Evolutionary conservation across 2,113 vertebrate genomes (phyloP).

Genomic region (Nansenia antarctica): DNA sequence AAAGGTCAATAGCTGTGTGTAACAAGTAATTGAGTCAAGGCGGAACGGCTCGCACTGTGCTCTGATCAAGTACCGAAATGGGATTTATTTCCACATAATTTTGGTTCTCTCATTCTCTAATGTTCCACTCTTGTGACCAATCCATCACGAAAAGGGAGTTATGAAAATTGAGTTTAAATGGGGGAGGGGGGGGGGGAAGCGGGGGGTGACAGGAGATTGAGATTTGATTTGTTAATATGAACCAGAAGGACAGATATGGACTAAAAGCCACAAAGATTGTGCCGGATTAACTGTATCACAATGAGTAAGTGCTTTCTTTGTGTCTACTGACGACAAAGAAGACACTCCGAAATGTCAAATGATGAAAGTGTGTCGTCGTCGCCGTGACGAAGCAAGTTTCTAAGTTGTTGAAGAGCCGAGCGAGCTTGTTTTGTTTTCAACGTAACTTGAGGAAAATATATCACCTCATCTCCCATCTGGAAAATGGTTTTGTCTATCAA

Average conservation of each 20-base stretch:
- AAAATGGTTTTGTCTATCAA: too few relatives aligned
- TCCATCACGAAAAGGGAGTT: conserved; percentile 68
- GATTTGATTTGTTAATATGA: conserved; percentile 64
- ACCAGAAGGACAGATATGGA: conserved; percentile 53
- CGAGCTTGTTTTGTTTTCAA: too few relatives aligned
- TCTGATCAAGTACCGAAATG: conserved; percentile 76
- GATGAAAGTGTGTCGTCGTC: too few relatives aligned
- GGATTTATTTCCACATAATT: conserved; percentile 80
- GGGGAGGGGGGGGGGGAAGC: too few relatives aligned
- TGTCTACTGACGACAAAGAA: too few relatives aligned
- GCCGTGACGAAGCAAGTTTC: too few relatives aligned
- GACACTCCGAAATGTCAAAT: too few relatives aligned
- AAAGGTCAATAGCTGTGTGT: conserved; percentile 82
- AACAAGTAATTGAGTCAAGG: conserved; percentile 82
- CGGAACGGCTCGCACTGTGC: conserved; percentile 67
- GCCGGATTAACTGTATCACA: too few relatives aligned
- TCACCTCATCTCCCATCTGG: too few relatives aligned
- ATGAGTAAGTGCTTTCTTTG: too few relatives aligned
- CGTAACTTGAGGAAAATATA: too few relatives aligned
- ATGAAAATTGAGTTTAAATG: conserved; percentile 74
- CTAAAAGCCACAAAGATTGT: neutral
- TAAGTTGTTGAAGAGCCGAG: too few relatives aligned
- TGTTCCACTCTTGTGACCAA: conserved; percentile 65
- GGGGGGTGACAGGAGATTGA: conserved; percentile 70
- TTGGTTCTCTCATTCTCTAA: conserved; percentile 70